Evolutionary conservation across 37 sponge, comb jelly and placozoan species (phyloP), one percentile per base, ranked within the genome.

Genomic region (Ianthella basta): DNA sequence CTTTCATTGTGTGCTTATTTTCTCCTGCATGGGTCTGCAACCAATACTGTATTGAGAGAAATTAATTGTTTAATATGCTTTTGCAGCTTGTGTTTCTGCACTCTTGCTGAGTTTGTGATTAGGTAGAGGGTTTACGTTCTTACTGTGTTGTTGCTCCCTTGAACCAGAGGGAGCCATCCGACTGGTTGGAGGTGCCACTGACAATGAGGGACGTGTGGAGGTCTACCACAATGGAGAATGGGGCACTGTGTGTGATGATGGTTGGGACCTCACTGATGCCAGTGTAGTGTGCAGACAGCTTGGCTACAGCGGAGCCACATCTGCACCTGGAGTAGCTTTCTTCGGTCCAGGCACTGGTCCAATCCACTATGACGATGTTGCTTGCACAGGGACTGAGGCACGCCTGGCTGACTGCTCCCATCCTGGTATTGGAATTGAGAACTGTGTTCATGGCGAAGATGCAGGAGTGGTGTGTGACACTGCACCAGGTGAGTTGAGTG

Each of bases 391-490:
- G 6, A 40, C 60, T n/a, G 86, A 85, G 41, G 0, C 33, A 27
- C 59, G 19, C 41, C 86, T 85, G 4, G 30, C 41, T 18, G 55
- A 85, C 66, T 85, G 86, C 40, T 34, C 35, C 18, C 61, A 78
- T 41, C 4, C 50, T 23, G 66, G 60, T 0, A 60, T 84, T 18
- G 85, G 85, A n/a, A 0, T 27, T 18, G 64, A 78, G 55, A 64
- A 77, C 67, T 85, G 86, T 50, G 35, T 2, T 0, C 86, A 85
- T 32, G 20, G 55, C n/a, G 66, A 85, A 50, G 86, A 85, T 64
- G 79, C 61, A 41, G 86, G 86, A 60, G 79, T 85, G 33, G 44
- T 75, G n/a, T 85, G 86, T 44, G 50, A 3, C n/a, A n/a, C n/a
- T 44, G 8, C 50, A 10, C 50, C 50, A 44, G 3, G 50, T 44